Evolutionary conservation across 2,888 invertebrate species (phyloP).

Genomic region (Liopterus haemorrhoidalis): DNA sequence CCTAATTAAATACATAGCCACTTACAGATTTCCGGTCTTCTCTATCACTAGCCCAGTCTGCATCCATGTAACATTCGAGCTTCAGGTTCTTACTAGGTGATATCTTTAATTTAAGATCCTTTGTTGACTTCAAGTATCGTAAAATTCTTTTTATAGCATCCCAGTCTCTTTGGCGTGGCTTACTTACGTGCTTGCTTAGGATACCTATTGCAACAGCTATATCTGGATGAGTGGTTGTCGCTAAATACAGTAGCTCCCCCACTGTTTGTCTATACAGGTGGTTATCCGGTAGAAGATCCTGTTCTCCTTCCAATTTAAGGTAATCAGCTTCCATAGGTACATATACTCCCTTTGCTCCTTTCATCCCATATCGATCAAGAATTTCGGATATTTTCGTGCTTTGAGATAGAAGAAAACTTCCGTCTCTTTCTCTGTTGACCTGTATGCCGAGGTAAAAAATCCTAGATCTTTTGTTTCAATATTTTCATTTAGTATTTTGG

Average conservation of each 20-base stretch:
- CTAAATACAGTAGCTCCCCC: not conserved
- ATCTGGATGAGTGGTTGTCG: not conserved
- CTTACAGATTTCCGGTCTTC: not conserved
- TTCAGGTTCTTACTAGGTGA: not conserved
- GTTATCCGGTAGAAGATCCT: too few relatives aligned
- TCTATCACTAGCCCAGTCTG: slow-evolving; percentile 8
- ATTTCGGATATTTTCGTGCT: too few relatives aligned
- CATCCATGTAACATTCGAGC: slow-evolving; percentile 1
- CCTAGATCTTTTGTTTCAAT: slow-evolving; percentile 19
- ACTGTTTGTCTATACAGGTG: slow-evolving; percentile 4
- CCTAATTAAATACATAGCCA: slow-evolving; percentile 6
- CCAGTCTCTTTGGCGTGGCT: slow-evolving; percentile 2
- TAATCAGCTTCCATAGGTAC: slow-evolving; percentile 15
- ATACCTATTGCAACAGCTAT: slow-evolving; percentile 1
- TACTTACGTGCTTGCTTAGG: not conserved
- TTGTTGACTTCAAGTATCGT: slow-evolving; percentile 7
- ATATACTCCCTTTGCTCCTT: slow-evolving; percentile 10
- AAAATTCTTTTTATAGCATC: slow-evolving; percentile 10
- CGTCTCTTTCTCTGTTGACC: slow-evolving; percentile 1
- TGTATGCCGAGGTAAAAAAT: slow-evolving; percentile 19
- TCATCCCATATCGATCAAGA: slow-evolving; percentile 4
- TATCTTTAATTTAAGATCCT: slow-evolving; percentile 4
- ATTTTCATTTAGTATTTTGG: slow-evolving; percentile 1
- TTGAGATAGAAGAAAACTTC: too few relatives aligned
- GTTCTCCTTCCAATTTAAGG: slow-evolving; percentile 5